Percentiles rank a stretch among this genome's conserved stretches.
Evolutionary conservation across 2,797 vertebrate genomes (phyloP).

Genomic region (Hydrophis major): DNA sequence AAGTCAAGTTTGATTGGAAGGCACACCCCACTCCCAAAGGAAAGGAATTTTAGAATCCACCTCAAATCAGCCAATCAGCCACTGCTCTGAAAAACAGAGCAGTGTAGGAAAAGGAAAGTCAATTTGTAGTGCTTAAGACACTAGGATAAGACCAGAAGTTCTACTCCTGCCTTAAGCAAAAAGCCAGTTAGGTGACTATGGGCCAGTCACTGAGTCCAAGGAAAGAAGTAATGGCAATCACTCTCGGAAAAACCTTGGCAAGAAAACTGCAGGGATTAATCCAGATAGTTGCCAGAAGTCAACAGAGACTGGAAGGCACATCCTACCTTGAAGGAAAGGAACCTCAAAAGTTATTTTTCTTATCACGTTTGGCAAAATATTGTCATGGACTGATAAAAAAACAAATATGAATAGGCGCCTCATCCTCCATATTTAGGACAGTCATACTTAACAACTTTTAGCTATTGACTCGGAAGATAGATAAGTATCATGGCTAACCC

Average conservation of each 20-base stretch:
- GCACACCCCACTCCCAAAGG: too few relatives aligned
- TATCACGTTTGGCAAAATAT: not conserved
- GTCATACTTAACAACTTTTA: not conserved
- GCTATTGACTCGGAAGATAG: not conserved
- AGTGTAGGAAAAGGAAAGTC: not conserved
- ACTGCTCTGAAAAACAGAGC: not conserved
- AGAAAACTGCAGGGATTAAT: not conserved
- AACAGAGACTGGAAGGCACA: not conserved
- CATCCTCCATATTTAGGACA: not conserved
- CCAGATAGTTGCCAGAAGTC: not conserved
- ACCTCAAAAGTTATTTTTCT: not conserved
- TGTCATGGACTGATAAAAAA: not conserved
- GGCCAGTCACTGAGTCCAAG: not conserved
- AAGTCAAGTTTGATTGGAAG: too few relatives aligned
- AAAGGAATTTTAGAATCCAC: not conserved
- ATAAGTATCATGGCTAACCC: not conserved
- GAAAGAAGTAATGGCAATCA: not conserved
- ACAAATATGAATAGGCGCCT: not conserved
- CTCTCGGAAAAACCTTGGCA: not conserved
- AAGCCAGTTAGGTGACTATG: not conserved
- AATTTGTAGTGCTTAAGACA: not conserved
- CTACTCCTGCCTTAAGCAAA: not conserved
- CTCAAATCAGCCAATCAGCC: not conserved
- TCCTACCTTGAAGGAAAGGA: not conserved
- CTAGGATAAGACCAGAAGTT: not conserved